These are phyloP conservation scores for Phengaris arion DNA, from an alignment of 2,888 invertebrate genomes.

Conservation along the genomic window DNA sequence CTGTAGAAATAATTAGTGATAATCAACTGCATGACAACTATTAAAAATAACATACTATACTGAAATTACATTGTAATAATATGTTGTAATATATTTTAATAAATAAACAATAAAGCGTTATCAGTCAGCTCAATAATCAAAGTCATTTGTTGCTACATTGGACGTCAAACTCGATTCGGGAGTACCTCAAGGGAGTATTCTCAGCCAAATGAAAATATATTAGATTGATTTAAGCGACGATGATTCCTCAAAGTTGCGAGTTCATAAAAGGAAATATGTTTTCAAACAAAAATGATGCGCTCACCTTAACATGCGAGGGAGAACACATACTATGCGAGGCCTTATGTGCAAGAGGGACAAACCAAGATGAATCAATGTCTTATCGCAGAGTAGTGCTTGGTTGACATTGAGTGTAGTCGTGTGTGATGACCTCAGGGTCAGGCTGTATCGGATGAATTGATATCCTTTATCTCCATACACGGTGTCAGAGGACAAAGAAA, in stretches of 20 bases:
- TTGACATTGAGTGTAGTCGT: slow-evolving; percentile 8
- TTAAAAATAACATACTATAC: background rate
- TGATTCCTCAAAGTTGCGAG: background rate
- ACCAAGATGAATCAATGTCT: slow-evolving; percentile 5
- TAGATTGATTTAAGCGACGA: too few relatives aligned
- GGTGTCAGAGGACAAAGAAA: slow-evolving; percentile 9
- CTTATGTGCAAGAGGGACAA: background rate
- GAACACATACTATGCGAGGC: background rate
- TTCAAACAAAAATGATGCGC: background rate
- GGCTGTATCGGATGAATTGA: background rate
- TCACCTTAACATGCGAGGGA: background rate
- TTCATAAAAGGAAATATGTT: background rate
- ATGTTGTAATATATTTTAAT: background rate
- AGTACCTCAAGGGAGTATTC: background rate
- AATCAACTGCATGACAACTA: background rate
- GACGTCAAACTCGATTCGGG: background rate
- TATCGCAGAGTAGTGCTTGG: background rate
- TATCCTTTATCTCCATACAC: slow-evolving; percentile 4
- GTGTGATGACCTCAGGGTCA: slow-evolving; percentile 13
- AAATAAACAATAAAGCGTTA: background rate
- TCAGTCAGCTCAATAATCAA: background rate
- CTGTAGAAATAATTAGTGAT: background rate
- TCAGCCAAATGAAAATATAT: background rate
- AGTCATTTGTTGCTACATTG: background rate
- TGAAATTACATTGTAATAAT: background rate